Base-by-base conservation (phyloP, 2,797 vertebrate species). In the Etheostoma perlongum region DNA sequence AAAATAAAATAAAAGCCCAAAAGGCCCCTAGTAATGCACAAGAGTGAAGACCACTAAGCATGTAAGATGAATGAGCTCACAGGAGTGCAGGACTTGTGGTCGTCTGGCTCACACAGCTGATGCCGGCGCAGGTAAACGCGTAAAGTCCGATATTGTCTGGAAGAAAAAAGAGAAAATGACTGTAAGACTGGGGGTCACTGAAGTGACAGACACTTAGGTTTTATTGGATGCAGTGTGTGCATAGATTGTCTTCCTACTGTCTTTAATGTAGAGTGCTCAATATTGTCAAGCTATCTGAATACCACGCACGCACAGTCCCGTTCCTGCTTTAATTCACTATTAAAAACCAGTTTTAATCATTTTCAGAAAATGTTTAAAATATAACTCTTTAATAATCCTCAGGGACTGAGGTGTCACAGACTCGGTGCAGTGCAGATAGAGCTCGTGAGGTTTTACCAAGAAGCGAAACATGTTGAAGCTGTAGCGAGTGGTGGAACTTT, bases 111-210 rank as follows among this genome's bases (percentile, higher is more conserved):
- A 44, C 95, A 96, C 48, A 96, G 92, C 73, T 91, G 93, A 1
- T 97, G 95, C 96, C 97, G 85, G 89, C 95, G 90, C 96, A 97
- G 97, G 96, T 97, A 97, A 97, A 85, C 53, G 78, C 83, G 78
- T 65, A 76, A 69, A 85, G 66, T 81, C 79, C 58, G 67, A 47
- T 63, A 2, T 59, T 48, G 33, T 74, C 21, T 65, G 53, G 0
- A 7, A 2, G 21, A 25, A 55, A 42, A 12, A 10, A 23, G 16
- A 7, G 15, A 53, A 30, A 21, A 55, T 21, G 13, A 64, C 33
- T 49, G 51, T 0, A 11, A 40, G 46, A 54, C 23, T 40, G 58
- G n/a, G 27, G 16, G 76, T 61, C 51, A 78, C 72, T 79, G 8
- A 44, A 71, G 61, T 64, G 75, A 58, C 23, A 58, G 42, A 51